Base-by-base conservation (phyloP, 2,888 invertebrate species). In the Pimpla rufipes region DNA sequence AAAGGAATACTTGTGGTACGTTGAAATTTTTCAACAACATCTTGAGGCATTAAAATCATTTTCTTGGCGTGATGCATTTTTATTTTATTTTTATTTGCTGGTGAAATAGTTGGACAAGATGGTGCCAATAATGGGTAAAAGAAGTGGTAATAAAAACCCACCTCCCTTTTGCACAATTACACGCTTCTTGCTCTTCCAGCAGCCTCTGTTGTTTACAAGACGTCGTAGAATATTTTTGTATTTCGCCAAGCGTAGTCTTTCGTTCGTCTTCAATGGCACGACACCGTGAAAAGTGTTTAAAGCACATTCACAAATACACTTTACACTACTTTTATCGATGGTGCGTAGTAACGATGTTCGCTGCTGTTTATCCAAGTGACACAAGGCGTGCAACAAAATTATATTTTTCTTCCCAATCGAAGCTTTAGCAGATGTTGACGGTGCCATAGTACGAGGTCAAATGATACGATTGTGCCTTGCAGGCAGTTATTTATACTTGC, bases 31-130 rank as follows among this genome's bases (percentile, higher is more conserved):
- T 62, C 59, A 37, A 62, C 37, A 37, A n/a, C 59, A n/a, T 62
- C 59, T 62, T 37, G 37, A n/a, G 59, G 59, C 59, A 62, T 62
- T 16, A 62, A 37, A 62, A 62, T 62, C 59, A 62, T 62, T 62
- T 62, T 62, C 59, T 62, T 62, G 1, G 59, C 59, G 37, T 62
- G 59, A 2, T 62, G 59, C 59, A 62, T 62, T 29, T 35, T 29
- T n/a, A 35, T 7, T 21, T n/a, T n/a, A n/a, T n/a, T n/a, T 55
- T 55, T 23, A 55, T 7, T 37, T 37, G 37, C n/a, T 35, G 11
- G 59, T 62, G 16, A 62, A 62, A 62, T n/a, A 29, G 16, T 29
- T 62, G 5, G 59, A 62, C 16, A 62, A 37, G 37, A 62, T 16
- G 2, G n/a, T 62, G 4, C 59, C 59, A 8, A 62, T 62, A 8